Evolutionary conservation across 2,888 invertebrate species (phyloP).

Genomic region (Adelphocoris suturalis): DNA sequence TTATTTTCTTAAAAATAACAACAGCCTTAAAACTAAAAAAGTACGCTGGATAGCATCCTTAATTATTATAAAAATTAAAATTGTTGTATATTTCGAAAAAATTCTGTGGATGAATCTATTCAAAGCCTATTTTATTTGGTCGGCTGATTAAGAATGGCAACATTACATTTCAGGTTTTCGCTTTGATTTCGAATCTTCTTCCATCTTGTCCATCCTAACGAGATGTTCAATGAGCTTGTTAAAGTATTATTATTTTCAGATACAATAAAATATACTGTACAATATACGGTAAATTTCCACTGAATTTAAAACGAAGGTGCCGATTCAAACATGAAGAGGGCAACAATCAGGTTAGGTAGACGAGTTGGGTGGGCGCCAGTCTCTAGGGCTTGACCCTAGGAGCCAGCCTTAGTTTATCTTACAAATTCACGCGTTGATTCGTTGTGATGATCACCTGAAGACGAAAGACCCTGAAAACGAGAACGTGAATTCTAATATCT

Average conservation of each 20-base stretch:
- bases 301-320: background rate
- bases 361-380: conserved; percentile 12
- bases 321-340: conserved; percentile 17
- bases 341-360: background rate
- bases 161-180: background rate
- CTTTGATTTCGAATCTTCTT: background rate
- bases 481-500: background rate
- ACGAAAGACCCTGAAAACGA: conserved; percentile 18
- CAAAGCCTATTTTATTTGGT: background rate
- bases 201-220: background rate
- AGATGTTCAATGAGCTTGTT: too few relatives aligned
- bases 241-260: too few relatives aligned
- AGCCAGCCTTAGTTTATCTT: conserved; percentile 51
- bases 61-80: too few relatives aligned
- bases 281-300: background rate
- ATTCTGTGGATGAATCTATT: background rate
- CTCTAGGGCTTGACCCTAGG: conserved; percentile 10
- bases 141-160: background rate
- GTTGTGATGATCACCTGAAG: conserved; percentile 51
- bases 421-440: conserved; percentile 20
- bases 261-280: background rate
- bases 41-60: too few relatives aligned
- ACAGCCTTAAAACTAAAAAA: too few relatives aligned
- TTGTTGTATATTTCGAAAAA: too few relatives aligned
- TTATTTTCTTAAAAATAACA: too few relatives aligned